A percentile compares a stretch with the other conserved stretches of the same genome.
These are phyloP conservation scores for Osmerus eperlanus DNA, from an alignment of 2,113 vertebrate genomes.

Conservation along the genomic window DNA sequence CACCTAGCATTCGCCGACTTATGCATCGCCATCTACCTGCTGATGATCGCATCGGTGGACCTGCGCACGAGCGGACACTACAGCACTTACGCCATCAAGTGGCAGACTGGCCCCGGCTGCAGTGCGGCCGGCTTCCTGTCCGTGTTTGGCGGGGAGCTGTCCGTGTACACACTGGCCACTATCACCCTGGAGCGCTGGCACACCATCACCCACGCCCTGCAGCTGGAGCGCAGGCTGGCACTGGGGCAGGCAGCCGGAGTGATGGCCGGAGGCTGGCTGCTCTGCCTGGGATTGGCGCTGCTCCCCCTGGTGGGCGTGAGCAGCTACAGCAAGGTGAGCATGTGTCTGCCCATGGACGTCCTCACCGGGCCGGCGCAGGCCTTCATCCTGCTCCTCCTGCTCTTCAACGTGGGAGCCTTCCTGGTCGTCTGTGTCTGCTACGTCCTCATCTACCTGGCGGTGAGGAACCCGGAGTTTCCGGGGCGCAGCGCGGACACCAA, in stretches of 20 bases:
- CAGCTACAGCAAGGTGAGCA: slow-evolving; percentile 83
- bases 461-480: slow-evolving; percentile 75
- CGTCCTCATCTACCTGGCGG: slow-evolving; percentile 76
- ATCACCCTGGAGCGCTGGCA: slow-evolving; percentile 84
- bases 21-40: slow-evolving; percentile 81
- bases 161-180: slow-evolving; percentile 76
- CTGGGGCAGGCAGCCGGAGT: slow-evolving; percentile 69
- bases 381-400: slow-evolving; percentile 76
- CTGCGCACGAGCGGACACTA: slow-evolving; percentile 76
- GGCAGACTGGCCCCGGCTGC: slow-evolving; percentile 80
- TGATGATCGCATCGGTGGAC: slow-evolving; percentile 79
- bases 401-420: slow-evolving; percentile 78
- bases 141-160: slow-evolving; percentile 80
- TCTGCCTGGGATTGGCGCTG: slow-evolving; percentile 66
- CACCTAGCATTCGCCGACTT: slow-evolving; percentile 82
- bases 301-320: slow-evolving; percentile 80
- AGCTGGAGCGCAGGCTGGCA: slow-evolving; percentile 72
- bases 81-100: slow-evolving; percentile 81
- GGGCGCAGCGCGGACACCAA: slow-evolving; percentile 77
- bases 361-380: slow-evolving; percentile 75
- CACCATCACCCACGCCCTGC: slow-evolving; percentile 81
- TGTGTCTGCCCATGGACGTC: slow-evolving; percentile 83
- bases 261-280: slow-evolving; percentile 77
- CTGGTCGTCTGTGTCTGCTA: slow-evolving; percentile 79
- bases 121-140: slow-evolving; percentile 77